Percentiles rank a stretch among this genome's conserved stretches.
Evolutionary conservation across 2,797 vertebrate species (phyloP).

Genomic region (Neosilurus hyrtlii): DNA sequence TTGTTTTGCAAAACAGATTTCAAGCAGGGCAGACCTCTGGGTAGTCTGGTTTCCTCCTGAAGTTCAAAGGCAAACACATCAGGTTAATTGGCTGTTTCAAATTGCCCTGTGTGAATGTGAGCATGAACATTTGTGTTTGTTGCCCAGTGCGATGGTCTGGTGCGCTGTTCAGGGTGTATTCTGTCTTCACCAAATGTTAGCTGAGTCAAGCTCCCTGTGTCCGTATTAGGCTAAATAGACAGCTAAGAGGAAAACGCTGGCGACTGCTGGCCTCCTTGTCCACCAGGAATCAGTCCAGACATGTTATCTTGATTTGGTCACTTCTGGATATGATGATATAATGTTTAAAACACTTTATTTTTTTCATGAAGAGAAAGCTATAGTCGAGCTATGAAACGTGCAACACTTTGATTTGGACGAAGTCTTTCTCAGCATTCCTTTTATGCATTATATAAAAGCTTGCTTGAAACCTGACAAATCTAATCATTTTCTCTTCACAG

Average conservation of each 20-base stretch:
- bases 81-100: too few relatives aligned
- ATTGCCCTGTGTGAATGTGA: too few relatives aligned
- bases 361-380: not conserved
- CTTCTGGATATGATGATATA: not conserved
- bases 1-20: not conserved
- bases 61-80: too few relatives aligned
- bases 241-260: not conserved
- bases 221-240: too few relatives aligned
- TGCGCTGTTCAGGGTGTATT: too few relatives aligned
- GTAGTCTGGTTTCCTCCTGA: too few relatives aligned
- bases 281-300: not conserved
- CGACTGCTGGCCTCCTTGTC: not conserved
- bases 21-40: too few relatives aligned
- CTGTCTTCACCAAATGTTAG: too few relatives aligned
- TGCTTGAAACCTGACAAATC: conserved; percentile 16
- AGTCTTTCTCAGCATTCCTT: not conserved
- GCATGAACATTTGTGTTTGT: too few relatives aligned
- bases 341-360: not conserved
- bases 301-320: not conserved
- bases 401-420: not conserved
- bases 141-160: too few relatives aligned
- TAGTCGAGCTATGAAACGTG: not conserved
- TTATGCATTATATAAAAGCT: conserved; percentile 3
- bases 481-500: conserved; percentile 32
- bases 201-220: too few relatives aligned